Evolutionary conservation across 2,888 invertebrate species (phyloP), one percentile per base, ranked within the genome.

Genomic region (Sepioteuthis lessoniana): DNA sequence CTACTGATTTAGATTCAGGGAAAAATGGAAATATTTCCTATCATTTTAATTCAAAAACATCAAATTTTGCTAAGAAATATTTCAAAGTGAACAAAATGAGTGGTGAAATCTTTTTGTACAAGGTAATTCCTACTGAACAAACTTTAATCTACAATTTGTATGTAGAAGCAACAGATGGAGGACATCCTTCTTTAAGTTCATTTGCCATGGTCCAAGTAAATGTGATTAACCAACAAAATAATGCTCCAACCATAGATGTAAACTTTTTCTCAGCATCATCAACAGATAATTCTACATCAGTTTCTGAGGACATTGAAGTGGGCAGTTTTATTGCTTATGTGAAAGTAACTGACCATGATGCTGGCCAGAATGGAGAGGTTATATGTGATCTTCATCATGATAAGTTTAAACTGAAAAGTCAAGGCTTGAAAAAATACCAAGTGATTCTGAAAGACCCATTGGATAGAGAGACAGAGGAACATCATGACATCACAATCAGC

Each of bases 361-460:
- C 35, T 76, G 76, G 76, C 35, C 76, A 76, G 76, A 76, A 76
- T 76, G 76, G 76, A 76, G 76, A 76, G 16, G 76, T 76, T 76
- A 35, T 76, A 76, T 76, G 76, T 76, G 76, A 76, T 76, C 76
- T 76, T 13, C 76, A 76, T 76, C 76, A 76, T 76, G 76, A 76
- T 76, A 76, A 76, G 76, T 76, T 76, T 76, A 76, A 76, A 76
- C n/a, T 76, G 76, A 76, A 76, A 76, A 76, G 76, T 76, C 76
- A 76, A 76, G 76, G 76, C 16, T 76, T 76, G n/a, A 76, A 76
- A n/a, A 76, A 76, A 76, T 76, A 76, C 76, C 76, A 76, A 76
- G 76, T 76, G 16, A 76, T 76, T 76, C n/a, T 76, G 76, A 76
- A 76, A 76, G 76, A 76, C 16, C 76, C 76, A 76, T 35, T 76